These are phyloP conservation scores for Brachirus orientalis DNA, from an alignment of 2,113 vertebrate genomes.

Conservation along the genomic window DNA sequence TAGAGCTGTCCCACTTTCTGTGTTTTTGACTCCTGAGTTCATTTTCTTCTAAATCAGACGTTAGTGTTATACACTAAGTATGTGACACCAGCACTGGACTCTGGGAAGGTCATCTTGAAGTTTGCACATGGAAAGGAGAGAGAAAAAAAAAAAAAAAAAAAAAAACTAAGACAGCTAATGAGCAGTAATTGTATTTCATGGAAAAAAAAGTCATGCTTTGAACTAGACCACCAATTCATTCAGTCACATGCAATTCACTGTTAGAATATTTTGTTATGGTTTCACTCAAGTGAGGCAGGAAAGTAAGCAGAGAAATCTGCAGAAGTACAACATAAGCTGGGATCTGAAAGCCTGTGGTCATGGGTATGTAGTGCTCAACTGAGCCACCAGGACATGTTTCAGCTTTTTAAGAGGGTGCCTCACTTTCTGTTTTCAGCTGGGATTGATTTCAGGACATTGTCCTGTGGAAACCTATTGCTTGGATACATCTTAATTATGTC, in stretches of 20 bases:
- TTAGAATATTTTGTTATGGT: slow-evolving; percentile 53
- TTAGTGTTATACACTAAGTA: background rate
- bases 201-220: slow-evolving; percentile 23
- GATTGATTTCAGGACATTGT: slow-evolving; percentile 69
- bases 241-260: slow-evolving; percentile 28
- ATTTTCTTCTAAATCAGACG: background rate
- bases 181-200: slow-evolving; percentile 48
- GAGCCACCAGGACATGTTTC: slow-evolving; percentile 63
- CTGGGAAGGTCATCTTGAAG: background rate
- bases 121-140: slow-evolving; percentile 9
- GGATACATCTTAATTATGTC: slow-evolving; percentile 70
- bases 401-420: too few species aligned
- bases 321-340: slow-evolving; percentile 61
- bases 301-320: slow-evolving; percentile 63
- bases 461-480: slow-evolving; percentile 68
- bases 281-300: slow-evolving; percentile 56
- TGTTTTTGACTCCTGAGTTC: background rate
- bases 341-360: slow-evolving; percentile 62
- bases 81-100: background rate
- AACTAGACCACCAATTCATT: slow-evolving; percentile 33
- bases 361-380: slow-evolving; percentile 41
- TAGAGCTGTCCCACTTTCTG: background rate
- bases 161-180: slow-evolving; percentile 26
- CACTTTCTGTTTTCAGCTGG: slow-evolving; percentile 62
- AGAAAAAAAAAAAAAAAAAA: too few species aligned